These are phyloP conservation scores for Paraescarpia echinospica DNA, from an alignment of 1,140 invertebrate species.

Conservation along the genomic window DNA sequence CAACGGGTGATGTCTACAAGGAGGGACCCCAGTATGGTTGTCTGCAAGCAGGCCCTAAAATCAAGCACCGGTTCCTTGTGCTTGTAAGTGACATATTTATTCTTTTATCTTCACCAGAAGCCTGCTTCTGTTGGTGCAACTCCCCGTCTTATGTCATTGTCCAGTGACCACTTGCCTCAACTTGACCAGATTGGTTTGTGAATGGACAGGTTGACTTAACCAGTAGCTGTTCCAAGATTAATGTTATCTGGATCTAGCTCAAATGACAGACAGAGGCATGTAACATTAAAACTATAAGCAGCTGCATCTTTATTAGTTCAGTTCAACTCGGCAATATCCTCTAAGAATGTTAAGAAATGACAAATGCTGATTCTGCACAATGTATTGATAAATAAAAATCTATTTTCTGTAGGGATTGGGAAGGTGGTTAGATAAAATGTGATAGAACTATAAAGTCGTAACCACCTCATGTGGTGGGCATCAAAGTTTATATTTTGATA, in stretches of 20 bases:
- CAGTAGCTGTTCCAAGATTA: not conserved
- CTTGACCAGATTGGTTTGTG: not conserved
- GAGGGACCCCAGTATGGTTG: slow-evolving; percentile 62
- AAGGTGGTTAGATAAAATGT: not conserved
- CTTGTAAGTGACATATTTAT: slow-evolving; percentile 49
- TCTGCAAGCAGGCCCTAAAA: slow-evolving; percentile 53
- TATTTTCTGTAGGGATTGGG: not conserved
- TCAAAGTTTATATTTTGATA: not conserved
- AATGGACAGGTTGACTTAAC: too few species aligned
- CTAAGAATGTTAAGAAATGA: not conserved
- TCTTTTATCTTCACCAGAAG: too few species aligned
- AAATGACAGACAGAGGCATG: not conserved
- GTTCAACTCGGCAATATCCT: not conserved
- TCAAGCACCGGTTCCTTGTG: slow-evolving; percentile 60
- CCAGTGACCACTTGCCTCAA: not conserved
- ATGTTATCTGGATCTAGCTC: not conserved
- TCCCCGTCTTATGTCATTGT: not conserved
- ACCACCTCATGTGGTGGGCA: not conserved
- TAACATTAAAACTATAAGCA: not conserved
- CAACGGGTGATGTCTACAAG: slow-evolving; percentile 56
- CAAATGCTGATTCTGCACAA: not conserved
- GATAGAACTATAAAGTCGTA: not conserved
- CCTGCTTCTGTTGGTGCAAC: slow-evolving; percentile 7
- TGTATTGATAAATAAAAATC: not conserved
- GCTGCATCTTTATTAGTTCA: not conserved